Percentiles rank a stretch among this genome's conserved stretches.
Evolutionary conservation across 2,113 vertebrate genomes (phyloP).

Genomic region (Chionomys nivalis): DNA sequence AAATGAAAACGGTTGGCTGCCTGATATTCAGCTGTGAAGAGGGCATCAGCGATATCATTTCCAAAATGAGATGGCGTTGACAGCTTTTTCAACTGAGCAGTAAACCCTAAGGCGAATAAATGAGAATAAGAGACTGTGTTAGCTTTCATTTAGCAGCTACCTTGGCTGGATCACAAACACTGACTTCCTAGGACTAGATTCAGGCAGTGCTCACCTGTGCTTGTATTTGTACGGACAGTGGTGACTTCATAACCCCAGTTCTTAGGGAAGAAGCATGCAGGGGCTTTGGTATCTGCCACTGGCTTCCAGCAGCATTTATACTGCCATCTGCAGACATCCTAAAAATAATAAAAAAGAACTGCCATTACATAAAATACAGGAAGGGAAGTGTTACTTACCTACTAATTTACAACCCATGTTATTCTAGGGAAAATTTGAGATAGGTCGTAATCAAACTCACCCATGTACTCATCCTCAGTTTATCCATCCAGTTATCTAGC

Average conservation of each 20-base stretch:
- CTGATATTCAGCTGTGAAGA: constrained; percentile 66
- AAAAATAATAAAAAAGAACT: neutral
- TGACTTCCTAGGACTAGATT: neutral
- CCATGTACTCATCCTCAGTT: neutral
- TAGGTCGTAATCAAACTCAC: neutral
- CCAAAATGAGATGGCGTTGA: constrained; percentile 65
- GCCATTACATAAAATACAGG: neutral
- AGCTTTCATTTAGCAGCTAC: neutral
- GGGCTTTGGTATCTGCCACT: neutral
- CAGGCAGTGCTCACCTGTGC: constrained; percentile 30
- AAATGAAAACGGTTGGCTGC: constrained; percentile 73
- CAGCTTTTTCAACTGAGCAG: constrained; percentile 16
- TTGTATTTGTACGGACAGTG: fast-evolving
- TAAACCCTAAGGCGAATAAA: neutral
- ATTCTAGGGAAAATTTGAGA: constrained; percentile 9
- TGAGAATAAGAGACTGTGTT: neutral
- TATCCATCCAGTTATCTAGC: neutral
- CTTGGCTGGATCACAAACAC: neutral
- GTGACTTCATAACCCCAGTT: constrained; percentile 75
- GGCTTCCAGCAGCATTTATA: constrained; percentile 72
- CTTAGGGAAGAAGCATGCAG: constrained; percentile 72
- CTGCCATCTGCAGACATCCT: constrained; percentile 42
- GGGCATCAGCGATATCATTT: neutral
- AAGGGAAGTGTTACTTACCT: neutral
- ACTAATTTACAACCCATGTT: neutral